Evolutionary conservation across 2,888 invertebrate species (phyloP), one percentile per base, ranked within the genome.

Genomic region (Fissipunctia ypsillon): DNA sequence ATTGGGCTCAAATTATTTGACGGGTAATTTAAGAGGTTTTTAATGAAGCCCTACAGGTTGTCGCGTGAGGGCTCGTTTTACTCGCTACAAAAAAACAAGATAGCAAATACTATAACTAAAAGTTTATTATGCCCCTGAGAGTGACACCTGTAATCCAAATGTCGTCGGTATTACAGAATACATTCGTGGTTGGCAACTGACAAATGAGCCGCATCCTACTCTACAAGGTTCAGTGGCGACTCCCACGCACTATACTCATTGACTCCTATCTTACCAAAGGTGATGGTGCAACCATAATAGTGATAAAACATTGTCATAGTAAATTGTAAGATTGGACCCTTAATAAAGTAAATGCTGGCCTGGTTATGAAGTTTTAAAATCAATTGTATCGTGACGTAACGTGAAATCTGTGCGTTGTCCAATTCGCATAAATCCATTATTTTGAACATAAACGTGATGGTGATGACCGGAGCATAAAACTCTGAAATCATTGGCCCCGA

Each of bases 201-300:
- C 93, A 93, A 95, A 95, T 94, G 91, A 92, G 91, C 87, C 88
- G 92, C 94, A 94, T 95, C 96, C 95, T 95, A 92, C 91, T 92
- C 92, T 90, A 91, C 90, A 90, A 92, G 95, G 94, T 94, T 94
- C 94, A 94, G 91, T 94, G 93, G 85, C 92, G 93, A 92, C 93
- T 91, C 95, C 93, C 91, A 91, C 92, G 85, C 90, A 69, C 81
- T 74, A 86, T 82, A 87, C 91, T 93, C 93, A 93, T 94, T 95
- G 93, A 94, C 91, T 93, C 89, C 88, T 87, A 89, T 89, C 88
- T 87, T 87, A 81, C 87, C 80, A 88, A 87, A 88, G 88, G 81
- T 84, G 89, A 87, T 93, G 91, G 90, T 93, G 92, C 91, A 92
- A 93, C 89, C 88, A 88, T 89, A 90, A 88, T 85, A 88, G 91